Evolutionary conservation across 2,113 vertebrate species (phyloP).

Genomic region (Tricholaema leucomelas): DNA sequence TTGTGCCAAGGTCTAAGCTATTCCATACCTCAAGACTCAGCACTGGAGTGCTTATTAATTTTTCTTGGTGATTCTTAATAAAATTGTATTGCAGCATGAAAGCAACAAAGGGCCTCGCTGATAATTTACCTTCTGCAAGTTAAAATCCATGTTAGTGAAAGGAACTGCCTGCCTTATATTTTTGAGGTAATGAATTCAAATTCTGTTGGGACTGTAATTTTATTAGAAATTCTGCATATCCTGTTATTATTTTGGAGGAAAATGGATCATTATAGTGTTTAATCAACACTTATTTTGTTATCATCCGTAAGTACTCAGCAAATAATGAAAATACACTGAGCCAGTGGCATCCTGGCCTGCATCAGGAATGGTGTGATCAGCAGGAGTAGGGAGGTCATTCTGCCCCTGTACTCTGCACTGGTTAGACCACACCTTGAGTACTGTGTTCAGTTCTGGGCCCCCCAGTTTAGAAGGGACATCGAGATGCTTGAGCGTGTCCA

Average conservation of each 20-base stretch:
- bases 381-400: too few species aligned
- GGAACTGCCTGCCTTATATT: constrained; percentile 42
- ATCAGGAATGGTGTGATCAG: too few species aligned
- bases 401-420: too few species aligned
- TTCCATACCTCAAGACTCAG: constrained; percentile 49
- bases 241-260: constrained; percentile 57
- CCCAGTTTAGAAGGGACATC: too few species aligned
- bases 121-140: constrained; percentile 56
- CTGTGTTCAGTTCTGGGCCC: too few species aligned
- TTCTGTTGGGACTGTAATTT: constrained; percentile 63
- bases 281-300: constrained; percentile 53
- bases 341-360: too few species aligned
- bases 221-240: constrained; percentile 51
- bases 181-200: constrained; percentile 65
- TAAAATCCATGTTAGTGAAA: constrained; percentile 51
- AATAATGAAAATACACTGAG: constrained; percentile 46
- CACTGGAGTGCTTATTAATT: constrained; percentile 61
- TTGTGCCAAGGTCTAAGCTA: constrained; percentile 62
- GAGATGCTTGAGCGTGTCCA: too few species aligned
- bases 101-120: constrained; percentile 40
- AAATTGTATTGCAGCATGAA: constrained; percentile 39
- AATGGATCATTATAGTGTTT: constrained; percentile 61
- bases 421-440: too few species aligned
- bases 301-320: constrained; percentile 35
- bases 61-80: constrained; percentile 47